phyloP scores from a whole-genome alignment of 2,113 vertebrate genomes.

The Esox niger region DNA sequence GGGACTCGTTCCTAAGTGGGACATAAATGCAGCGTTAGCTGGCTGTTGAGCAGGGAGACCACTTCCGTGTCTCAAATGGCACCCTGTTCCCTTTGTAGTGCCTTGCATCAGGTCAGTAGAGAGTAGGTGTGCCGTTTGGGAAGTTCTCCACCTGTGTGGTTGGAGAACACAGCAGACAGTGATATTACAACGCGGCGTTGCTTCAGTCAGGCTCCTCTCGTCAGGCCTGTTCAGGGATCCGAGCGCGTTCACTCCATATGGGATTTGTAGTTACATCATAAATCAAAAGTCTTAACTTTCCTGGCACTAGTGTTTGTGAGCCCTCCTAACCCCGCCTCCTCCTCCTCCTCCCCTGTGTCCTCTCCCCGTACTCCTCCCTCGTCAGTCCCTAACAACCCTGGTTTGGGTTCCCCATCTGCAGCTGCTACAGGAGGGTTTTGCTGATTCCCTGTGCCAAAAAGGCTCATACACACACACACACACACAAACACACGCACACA shows the following conservation, averaged over 20 bases:
- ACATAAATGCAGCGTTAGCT: conserved; percentile 9
- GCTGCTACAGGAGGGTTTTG: conserved; percentile 54
- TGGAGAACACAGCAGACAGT: conserved; percentile 10
- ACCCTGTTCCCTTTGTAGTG: too few relatives aligned
- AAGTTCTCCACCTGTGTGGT: neutral
- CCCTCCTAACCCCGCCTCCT: conserved; percentile 40
- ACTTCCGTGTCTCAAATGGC: neutral
- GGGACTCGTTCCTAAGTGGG: neutral
- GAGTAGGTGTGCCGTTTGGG: too few relatives aligned
- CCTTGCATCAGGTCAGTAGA: too few relatives aligned
- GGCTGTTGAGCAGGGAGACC: neutral
- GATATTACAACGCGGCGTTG: too few relatives aligned
- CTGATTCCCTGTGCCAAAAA: conserved; percentile 72
- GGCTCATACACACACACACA: conserved; percentile 72
- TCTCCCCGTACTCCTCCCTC: conserved; percentile 21
- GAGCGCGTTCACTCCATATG: conserved; percentile 1
- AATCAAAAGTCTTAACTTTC: conserved; percentile 67
- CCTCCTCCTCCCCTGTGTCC: too few relatives aligned
- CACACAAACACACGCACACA: conserved; percentile 27
- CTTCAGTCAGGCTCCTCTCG: too few relatives aligned
- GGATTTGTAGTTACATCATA: conserved; percentile 73
- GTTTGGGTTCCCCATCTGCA: conserved; percentile 78
- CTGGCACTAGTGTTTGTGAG: conserved; percentile 67
- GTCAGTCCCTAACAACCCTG: conserved; percentile 32
- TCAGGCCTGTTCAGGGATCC: neutral